Conservation (phyloP, 2,113 vertebrate genomes). For the Gorsachius goisagi region DNA sequence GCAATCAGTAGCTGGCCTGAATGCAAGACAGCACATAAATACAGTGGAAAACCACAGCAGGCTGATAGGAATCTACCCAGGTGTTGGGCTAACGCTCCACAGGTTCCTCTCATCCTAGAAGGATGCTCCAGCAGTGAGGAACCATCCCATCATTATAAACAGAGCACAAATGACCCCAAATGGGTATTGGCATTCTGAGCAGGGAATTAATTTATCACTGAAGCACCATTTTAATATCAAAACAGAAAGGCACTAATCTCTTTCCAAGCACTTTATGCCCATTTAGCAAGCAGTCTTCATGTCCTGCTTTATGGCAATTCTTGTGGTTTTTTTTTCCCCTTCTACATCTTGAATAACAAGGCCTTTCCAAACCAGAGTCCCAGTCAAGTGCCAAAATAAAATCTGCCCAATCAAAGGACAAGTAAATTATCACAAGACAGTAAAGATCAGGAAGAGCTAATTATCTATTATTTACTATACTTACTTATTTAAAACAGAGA, state of each 20-base stretch:
- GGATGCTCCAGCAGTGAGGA: background rate
- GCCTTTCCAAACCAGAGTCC: background rate
- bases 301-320: background rate
- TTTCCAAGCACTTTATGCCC: background rate
- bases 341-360: background rate
- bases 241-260: background rate
- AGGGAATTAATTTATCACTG: background rate
- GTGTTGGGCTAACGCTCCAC: fast-evolving
- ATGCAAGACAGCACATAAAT: background rate
- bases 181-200: background rate
- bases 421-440: background rate
- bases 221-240: background rate
- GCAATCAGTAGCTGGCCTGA: background rate
- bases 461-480: background rate
- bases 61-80: background rate
- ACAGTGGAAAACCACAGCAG: background rate
- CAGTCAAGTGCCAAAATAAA: background rate
- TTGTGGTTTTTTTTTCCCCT: background rate
- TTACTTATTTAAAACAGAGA: background rate
- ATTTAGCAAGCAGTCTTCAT: background rate
- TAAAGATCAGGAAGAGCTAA: background rate
- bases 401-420: background rate
- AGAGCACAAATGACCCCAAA: background rate
- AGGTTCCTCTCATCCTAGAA: background rate
- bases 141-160: fast-evolving